Base-by-base conservation (phyloP, 2,888 invertebrate species). In the Trilocha varians region DNA sequence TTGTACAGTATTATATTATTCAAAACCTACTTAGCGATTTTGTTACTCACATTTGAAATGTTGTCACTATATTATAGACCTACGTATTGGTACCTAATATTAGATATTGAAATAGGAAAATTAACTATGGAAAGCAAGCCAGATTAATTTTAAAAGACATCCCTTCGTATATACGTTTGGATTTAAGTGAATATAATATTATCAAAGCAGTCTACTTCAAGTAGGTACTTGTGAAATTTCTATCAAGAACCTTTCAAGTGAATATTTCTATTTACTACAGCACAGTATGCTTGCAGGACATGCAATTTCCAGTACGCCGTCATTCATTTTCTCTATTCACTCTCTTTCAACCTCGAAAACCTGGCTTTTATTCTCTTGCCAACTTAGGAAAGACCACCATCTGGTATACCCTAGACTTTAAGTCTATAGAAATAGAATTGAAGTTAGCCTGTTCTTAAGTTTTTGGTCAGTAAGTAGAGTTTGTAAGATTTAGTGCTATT, bases 271-370 rank as follows among this genome's bases (percentile, higher is more conserved):
- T 5, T 25, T 25, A 25, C 11, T 25, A 9, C 5, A 9, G 3
- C 2, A 25, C 25, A 6, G 3, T 25, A 25, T 25, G 25, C 25
- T 25, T 25, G n/a, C 5, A 25, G 25, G 25, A 6, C 4, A 25
- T 25, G 2, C 11, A 25, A 25, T 25, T 25, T 25, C 5, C 25
- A 25, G 25, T 25, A 9, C 25, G 25, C 11, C 5, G 6, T 25
- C 25, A 49, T 57, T 57, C 55, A 59, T 46, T 47, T 38, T 50
- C 44, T 39, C 41, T 39, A 49, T 55, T 50, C 50, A 32, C 50
- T 52, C 50, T 50, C 48, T 48, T 25, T 25, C 45, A 45, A 42
- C 42, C 44, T 37, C 34, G 34, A 48, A 52, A 50, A 55, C 44
- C 46, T 39, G 46, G n/a, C 49, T 49, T 55, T 46, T 51, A 50